phyloP scores from a whole-genome alignment of 2,113 vertebrate species.

The Fregetta grallaria region DNA sequence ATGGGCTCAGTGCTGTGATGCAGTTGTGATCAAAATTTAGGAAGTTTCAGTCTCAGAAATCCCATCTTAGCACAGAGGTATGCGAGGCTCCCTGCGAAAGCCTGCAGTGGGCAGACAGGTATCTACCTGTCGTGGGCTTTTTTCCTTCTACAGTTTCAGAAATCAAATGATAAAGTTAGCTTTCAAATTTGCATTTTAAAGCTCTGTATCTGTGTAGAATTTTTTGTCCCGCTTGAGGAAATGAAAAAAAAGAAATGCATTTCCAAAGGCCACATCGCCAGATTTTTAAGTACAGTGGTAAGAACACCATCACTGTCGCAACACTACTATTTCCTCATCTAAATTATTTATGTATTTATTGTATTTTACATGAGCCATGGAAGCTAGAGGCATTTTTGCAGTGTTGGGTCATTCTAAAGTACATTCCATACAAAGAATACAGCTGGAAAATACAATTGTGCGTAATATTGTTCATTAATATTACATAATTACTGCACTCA shows the following conservation, averaged over 20 bases:
- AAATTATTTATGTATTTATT: constrained; percentile 74
- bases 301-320: constrained; percentile 13
- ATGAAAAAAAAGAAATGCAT: neutral
- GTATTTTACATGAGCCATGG: constrained; percentile 69
- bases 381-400: constrained; percentile 55
- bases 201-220: neutral
- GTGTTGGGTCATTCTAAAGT: constrained; percentile 69
- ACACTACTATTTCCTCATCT: constrained; percentile 71
- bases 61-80: neutral
- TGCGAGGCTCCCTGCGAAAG: fast-evolving
- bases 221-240: neutral
- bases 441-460: constrained; percentile 40
- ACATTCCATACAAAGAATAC: constrained; percentile 52
- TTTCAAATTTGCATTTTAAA: neutral
- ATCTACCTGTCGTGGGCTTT: neutral
- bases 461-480: constrained; percentile 66
- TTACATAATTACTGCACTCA: constrained; percentile 68
- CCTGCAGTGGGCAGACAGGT: neutral
- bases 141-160: neutral
- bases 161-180: neutral
- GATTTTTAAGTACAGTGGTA: constrained; percentile 39
- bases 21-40: neutral
- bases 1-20: neutral
- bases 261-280: constrained; percentile 17
- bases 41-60: neutral